Percentiles rank a stretch among this genome's conserved stretches.
Evolutionary conservation across 35 echinoderm and acorn worm genomes (phyloP).

Genomic region (Hemicentrotus pulcherrimus): DNA sequence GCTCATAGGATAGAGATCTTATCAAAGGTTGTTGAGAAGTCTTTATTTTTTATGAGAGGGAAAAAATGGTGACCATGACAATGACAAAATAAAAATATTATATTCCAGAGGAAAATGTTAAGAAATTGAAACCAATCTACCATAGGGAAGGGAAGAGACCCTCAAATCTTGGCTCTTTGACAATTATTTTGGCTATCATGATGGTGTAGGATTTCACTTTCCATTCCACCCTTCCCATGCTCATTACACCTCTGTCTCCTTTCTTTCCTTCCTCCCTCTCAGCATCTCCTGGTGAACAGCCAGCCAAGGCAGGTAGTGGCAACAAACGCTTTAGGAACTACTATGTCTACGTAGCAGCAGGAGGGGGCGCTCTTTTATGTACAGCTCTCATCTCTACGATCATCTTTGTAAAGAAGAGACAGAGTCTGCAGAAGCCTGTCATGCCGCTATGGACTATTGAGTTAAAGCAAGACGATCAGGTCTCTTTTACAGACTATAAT

Average conservation of each 20-base stretch:
- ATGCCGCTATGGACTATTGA: conserved; percentile 61
- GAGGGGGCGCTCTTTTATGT: conserved; percentile 15
- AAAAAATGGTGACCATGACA: neutral
- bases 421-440: conserved; percentile 1
- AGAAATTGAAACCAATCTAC: neutral
- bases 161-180: neutral
- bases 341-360: conserved; percentile 25
- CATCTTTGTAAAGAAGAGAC: conserved; percentile 8
- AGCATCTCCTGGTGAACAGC: conserved; percentile 27
- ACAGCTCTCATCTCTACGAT: conserved; percentile 8
- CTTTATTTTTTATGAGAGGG: neutral
- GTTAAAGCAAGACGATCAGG: conserved; percentile 15
- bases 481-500: conserved; percentile 38
- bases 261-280: neutral
- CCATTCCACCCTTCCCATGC: neutral
- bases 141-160: neutral
- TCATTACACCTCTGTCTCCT: neutral
- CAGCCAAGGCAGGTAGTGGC: neutral
- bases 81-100: neutral
- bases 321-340: conserved; percentile 7
- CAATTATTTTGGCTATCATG: neutral
- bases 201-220: neutral
- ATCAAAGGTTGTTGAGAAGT: neutral
- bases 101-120: neutral
- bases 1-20: neutral